Conservation (phyloP, 1,140 invertebrate genomes). For the Anastrepha obliqua region DNA sequence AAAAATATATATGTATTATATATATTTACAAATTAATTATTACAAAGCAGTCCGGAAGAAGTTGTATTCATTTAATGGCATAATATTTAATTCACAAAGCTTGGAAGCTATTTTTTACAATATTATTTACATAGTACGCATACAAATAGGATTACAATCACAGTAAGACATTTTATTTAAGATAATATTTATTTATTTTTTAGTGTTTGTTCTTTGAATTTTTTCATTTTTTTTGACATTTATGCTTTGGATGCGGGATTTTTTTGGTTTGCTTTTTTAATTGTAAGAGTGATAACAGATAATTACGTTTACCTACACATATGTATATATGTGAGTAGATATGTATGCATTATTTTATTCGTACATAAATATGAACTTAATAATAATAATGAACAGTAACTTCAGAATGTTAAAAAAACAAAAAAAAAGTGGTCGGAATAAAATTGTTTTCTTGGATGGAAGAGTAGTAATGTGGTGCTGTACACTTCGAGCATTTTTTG, state of each 20-base stretch:
- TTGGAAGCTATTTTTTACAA: background rate
- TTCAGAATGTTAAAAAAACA: too few relatives aligned
- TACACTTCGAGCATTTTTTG: too few relatives aligned
- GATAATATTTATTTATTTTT: background rate
- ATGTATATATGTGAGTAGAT: background rate
- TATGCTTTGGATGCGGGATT: background rate
- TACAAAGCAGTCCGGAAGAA: background rate
- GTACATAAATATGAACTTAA: too few relatives aligned
- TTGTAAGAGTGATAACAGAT: constrained; percentile 4
- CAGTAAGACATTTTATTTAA: constrained; percentile 20
- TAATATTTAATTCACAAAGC: background rate
- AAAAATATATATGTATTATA: too few relatives aligned
- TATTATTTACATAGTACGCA: background rate
- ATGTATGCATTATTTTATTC: too few relatives aligned
- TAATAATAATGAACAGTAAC: too few relatives aligned
- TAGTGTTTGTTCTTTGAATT: background rate
- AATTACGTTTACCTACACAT: background rate
- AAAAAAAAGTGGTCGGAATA: too few relatives aligned
- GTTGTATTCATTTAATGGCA: background rate
- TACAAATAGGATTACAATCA: constrained; percentile 34
- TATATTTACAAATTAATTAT: too few relatives aligned
- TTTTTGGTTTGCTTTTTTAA: background rate
- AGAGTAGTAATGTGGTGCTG: too few relatives aligned
- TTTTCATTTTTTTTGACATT: constrained; percentile 19
- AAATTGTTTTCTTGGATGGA: too few relatives aligned